Conservation (phyloP, 2,888 invertebrate genomes). For the Listrodromus nycthemerus region DNA sequence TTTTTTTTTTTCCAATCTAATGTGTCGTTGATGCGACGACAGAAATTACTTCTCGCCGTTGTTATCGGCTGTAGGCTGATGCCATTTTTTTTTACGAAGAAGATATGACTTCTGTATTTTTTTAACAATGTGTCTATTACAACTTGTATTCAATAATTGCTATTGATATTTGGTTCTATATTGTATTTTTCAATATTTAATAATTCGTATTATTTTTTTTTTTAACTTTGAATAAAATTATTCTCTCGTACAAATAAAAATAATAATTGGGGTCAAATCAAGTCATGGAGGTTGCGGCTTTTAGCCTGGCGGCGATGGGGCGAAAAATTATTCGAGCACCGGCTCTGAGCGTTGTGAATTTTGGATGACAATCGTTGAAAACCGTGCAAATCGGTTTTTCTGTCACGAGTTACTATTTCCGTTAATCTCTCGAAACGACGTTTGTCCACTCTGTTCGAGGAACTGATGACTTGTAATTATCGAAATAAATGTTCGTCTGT, state of each 20-base stretch:
- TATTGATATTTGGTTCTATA: no score
- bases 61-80: not conserved
- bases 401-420: slow-evolving; percentile 13
- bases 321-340: slow-evolving; percentile 4
- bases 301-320: no score
- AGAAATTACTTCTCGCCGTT: not conserved
- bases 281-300: not conserved
- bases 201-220: not conserved
- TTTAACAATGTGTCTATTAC: not conserved
- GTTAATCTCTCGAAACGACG: slow-evolving; percentile 40
- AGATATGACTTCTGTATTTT: not conserved
- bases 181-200: no score
- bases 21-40: not conserved
- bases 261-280: not conserved
- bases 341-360: not conserved
- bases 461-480: slow-evolving; percentile 60
- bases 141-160: not conserved
- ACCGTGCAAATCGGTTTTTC: not conserved
- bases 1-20: slow-evolving; percentile 4
- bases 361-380: slow-evolving; percentile 23
- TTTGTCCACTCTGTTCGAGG: slow-evolving; percentile 8
- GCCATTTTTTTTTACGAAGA: not conserved
- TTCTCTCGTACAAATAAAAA: not conserved
- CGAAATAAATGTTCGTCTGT: slow-evolving; percentile 61
- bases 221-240: not conserved